Evolutionary conservation across 1,140 invertebrate species (phyloP), one percentile per base, ranked within the genome.

Genomic region (Euura saliciscinereae): DNA sequence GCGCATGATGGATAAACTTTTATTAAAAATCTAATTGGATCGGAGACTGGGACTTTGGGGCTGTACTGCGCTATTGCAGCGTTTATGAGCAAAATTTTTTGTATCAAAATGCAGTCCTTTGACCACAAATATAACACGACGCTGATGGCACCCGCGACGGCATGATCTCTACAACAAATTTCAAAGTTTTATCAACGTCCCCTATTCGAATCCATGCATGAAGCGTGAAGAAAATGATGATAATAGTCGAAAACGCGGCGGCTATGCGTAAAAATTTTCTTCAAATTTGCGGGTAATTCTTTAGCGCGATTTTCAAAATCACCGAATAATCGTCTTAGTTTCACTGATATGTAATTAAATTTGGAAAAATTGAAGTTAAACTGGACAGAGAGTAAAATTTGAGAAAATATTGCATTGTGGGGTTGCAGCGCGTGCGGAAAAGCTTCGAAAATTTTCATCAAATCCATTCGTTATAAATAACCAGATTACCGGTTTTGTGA

Each of bases 11-110:
- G 73, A 69, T 78, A 80, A 81, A 81, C 79, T 81, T 81, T 81
- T 80, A 80, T 80, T 80, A 80, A 80, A 80, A 80, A 80, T 80
- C 77, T 80, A 80, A 80, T 80, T 80, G 79, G 77, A 73, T 73
- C 67, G 72, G 72, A 76, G 76, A 74, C 74, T 66, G 69, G 72
- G 74, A n/a, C 0, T 28, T 28, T 28, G 28, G 28, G 28, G 28
- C 28, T 28, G 28, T 28, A 28, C 28, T 28, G 28, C 28, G 28
- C 51, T n/a, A 11, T 8, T 59, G 13, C n/a, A n/a, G n/a, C 28
- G 28, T 28, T 28, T 28, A 28, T 28, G 28, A 28, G 28, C 28
- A 28, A 28, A 28, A 28, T 28, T 28, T 28, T 28, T 28, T 28
- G 28, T 28, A 28, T 28, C 51, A 59, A 59, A n/a, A n/a, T 8